Evolutionary conservation across 2,888 invertebrate genomes (phyloP).

Genomic region (Campoletis raptor): DNA sequence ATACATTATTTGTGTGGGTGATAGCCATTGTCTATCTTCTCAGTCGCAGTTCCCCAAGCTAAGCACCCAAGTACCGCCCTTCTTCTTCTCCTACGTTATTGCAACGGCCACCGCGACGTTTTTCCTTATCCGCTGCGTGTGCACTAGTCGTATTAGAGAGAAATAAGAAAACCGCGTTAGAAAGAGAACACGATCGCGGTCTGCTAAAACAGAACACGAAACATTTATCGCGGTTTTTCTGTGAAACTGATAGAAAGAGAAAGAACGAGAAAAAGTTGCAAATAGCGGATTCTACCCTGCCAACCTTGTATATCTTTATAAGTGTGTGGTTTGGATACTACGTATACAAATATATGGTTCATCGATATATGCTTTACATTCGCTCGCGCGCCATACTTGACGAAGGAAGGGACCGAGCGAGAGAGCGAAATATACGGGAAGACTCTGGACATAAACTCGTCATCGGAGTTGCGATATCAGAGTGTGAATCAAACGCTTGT

Average conservation of each 20-base stretch:
- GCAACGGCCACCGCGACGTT: conserved; percentile 35
- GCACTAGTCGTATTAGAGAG: background rate
- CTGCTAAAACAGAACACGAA: conserved; percentile 4
- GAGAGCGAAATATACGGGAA: conserved; percentile 29
- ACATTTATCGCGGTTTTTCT: conserved; percentile 9
- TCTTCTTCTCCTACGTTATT: conserved; percentile 21
- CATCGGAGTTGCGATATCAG: conserved; percentile 66
- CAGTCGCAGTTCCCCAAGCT: background rate
- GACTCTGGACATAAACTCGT: conserved; percentile 64
- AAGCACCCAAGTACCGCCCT: conserved; percentile 1
- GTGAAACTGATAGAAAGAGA: conserved; percentile 28
- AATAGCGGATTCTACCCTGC: conserved; percentile 43
- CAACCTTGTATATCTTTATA: conserved; percentile 20
- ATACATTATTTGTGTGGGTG: background rate
- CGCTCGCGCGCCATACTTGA: conserved; percentile 61
- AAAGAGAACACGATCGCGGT: background rate
- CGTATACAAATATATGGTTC: conserved; percentile 13
- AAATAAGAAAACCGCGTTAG: conserved; percentile 4
- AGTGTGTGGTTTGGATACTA: background rate
- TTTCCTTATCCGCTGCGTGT: conserved; percentile 1
- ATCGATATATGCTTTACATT: conserved; percentile 15
- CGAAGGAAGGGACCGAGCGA: conserved; percentile 52
- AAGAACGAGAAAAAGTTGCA: conserved; percentile 21
- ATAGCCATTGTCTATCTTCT: conserved; percentile 8
- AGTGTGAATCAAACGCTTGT: conserved; percentile 49